Base-by-base conservation (phyloP, 2,797 vertebrate genomes). In the Notolepis coatsorum region DNA sequence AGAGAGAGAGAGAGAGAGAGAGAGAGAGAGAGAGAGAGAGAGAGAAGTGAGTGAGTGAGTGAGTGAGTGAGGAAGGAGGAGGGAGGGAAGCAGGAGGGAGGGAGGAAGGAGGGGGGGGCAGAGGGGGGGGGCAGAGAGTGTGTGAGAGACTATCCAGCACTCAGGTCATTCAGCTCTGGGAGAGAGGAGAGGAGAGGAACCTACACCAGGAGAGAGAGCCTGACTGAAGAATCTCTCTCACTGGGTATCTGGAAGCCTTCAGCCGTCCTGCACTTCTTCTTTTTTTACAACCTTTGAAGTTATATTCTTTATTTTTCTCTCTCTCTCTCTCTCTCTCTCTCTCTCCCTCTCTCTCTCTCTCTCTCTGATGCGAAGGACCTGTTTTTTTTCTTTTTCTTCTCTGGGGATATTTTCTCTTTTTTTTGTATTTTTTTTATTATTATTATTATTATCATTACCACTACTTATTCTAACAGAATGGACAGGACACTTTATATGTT, bases 91-190 rank as follows among this genome's bases (percentile, higher is more conserved):
- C n/a, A n/a, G n/a, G 51, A 77, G 57, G 53, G 68, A 51, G 59
- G 42, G 73, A 47, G 75, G 35, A 60, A 49, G 53, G 48, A 38
- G 61, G 64, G 69, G 61, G 75, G 56, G 67, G 68, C 61, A 72
- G 57, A 80, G 52, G 45, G 56, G 69, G 49, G 53, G 61, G 70
- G 31, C n/a, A n/a, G 55, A 65, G 28, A 45, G 35, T n/a, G 59
- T 50, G 67, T 30, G 68, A 79, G 59, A 77, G 81, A 61, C 80
- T 77, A 85, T 87, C 78, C 84, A 88, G 87, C 65, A 70, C 78
- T 82, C 78, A 84, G 82, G n/a, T 86, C 88, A 90, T 92, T 91
- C 82, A 90, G 89, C 88, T 89, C 74, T 82, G 50, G 72, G 77
- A 73, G 54, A 88, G 82, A 86, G 62, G 53, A 82, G 77, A 81